A percentile compares a stretch with the other conserved stretches of the same genome.
Evolutionary conservation across 2,113 vertebrate genomes (phyloP).

Genomic region (Phycodurus eques): DNA sequence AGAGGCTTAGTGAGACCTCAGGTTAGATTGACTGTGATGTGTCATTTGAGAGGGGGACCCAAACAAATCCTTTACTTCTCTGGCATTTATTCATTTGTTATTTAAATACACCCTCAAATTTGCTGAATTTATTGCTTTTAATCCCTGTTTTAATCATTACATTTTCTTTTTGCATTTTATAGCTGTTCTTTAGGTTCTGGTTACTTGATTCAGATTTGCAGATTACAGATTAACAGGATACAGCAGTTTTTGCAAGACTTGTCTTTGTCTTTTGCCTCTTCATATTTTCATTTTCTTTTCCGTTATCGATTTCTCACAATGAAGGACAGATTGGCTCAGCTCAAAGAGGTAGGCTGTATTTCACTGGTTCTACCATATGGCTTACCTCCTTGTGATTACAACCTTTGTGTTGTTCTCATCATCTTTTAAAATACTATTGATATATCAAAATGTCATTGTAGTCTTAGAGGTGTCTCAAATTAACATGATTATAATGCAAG

Average conservation of each 20-base stretch:
- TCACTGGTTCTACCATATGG: neutral
- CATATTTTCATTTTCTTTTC: neutral
- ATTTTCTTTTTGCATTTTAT: neutral
- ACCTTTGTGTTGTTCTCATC: neutral
- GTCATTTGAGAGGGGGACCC: conserved; percentile 11
- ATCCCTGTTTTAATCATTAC: neutral
- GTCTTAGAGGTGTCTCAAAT: neutral
- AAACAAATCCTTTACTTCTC: neutral
- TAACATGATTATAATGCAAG: neutral
- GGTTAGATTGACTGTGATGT: conserved; percentile 38
- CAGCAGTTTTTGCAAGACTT: neutral
- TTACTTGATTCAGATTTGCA: neutral
- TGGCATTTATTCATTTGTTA: neutral
- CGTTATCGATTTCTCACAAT: conserved; percentile 63
- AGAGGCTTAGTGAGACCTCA: conserved; percentile 70
- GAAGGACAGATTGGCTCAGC: conserved; percentile 93
- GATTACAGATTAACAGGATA: neutral
- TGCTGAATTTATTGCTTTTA: neutral
- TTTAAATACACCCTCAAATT: neutral
- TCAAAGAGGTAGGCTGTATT: conserved; percentile 82
- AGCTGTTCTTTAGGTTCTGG: neutral
- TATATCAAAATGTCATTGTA: neutral
- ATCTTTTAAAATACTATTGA: neutral
- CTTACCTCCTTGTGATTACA: neutral
- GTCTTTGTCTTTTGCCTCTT: neutral